These are phyloP conservation scores for Crotophaga sulcirostris DNA, from an alignment of 2,113 vertebrate species.

Conservation along the genomic window DNA sequence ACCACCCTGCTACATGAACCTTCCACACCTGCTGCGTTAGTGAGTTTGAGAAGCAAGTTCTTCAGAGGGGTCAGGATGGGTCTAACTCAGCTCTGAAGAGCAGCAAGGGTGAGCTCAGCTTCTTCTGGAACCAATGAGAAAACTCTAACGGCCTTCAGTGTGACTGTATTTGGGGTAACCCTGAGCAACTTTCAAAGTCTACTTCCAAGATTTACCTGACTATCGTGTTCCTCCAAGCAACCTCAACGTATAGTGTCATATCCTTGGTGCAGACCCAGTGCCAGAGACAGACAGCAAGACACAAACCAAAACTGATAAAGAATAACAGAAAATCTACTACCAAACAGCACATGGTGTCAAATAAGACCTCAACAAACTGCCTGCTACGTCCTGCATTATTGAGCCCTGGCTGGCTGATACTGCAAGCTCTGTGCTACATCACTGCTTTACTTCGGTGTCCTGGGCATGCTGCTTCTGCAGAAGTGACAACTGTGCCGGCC, in stretches of 20 bases:
- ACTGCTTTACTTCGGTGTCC: not conserved
- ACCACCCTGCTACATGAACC: accelerated
- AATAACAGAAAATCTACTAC: not conserved
- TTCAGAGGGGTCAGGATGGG: not conserved
- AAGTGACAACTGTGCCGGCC: not conserved
- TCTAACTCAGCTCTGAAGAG: not conserved
- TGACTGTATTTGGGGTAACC: not conserved
- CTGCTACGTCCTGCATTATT: not conserved
- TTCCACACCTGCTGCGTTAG: accelerated
- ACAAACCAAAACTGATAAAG: not conserved
- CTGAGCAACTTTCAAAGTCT: not conserved
- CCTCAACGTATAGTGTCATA: accelerated
- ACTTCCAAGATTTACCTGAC: accelerated
- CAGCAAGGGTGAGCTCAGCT: not conserved
- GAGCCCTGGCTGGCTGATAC: not conserved
- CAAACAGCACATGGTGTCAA: accelerated
- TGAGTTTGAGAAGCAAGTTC: not conserved
- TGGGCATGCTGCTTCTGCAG: not conserved
- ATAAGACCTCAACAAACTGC: not conserved
- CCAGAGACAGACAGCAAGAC: not conserved
- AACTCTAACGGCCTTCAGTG: not conserved
- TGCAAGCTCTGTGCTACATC: not conserved
- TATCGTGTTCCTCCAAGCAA: not conserved
- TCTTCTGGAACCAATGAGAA: not conserved
- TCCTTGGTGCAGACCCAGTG: not conserved